Conservation (phyloP, 2,113 vertebrate genomes). For the Siniperca chuatsi region DNA sequence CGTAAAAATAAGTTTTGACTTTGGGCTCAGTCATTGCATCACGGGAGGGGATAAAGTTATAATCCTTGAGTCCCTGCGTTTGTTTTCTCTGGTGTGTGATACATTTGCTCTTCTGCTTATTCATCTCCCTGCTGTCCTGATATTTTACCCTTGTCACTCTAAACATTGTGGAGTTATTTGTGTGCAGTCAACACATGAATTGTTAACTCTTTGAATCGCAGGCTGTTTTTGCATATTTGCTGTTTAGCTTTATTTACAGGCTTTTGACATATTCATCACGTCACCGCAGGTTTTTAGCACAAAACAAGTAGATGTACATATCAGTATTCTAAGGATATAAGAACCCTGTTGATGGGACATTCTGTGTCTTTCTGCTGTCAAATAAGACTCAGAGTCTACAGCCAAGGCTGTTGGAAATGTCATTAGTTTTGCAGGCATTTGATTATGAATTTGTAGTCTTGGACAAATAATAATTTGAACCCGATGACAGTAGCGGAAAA, state of each 20-base stretch:
- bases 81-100: neutral
- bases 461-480: too few relatives aligned
- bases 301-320: too few relatives aligned
- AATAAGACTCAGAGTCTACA: too few relatives aligned
- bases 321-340: too few relatives aligned
- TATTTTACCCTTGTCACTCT: neutral
- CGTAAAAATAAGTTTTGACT: constrained; percentile 42
- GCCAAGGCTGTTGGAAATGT: too few relatives aligned
- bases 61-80: constrained; percentile 19
- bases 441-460: too few relatives aligned
- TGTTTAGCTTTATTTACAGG: neutral
- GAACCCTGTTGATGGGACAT: too few relatives aligned
- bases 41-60: constrained; percentile 20
- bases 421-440: too few relatives aligned
- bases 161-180: neutral
- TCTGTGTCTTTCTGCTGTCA: too few relatives aligned
- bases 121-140: neutral
- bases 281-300: too few relatives aligned
- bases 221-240: neutral
- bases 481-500: too few relatives aligned
- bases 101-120: neutral
- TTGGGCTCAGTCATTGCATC: constrained; percentile 36
- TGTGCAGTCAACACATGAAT: neutral
- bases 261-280: neutral
- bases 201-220: neutral